Evolutionary conservation across 1,140 invertebrate species (phyloP).

Genomic region (Scaptodrosophila lebanonensis): DNA sequence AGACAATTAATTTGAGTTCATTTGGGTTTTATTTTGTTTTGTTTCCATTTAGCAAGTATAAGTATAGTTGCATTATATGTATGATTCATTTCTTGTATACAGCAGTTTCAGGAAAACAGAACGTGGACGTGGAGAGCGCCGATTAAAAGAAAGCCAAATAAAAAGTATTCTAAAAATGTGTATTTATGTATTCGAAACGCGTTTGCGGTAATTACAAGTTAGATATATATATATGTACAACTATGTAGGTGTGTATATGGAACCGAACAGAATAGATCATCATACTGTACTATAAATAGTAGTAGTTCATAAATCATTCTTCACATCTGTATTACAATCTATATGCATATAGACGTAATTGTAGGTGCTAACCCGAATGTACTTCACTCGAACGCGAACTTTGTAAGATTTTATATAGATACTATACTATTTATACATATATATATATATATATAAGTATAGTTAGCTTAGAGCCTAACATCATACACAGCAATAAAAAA

Average conservation of each 20-base stretch:
- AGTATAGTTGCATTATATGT: constrained; percentile 59
- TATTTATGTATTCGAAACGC: constrained; percentile 69
- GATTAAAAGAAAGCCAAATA: constrained; percentile 23
- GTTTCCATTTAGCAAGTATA: constrained; percentile 59
- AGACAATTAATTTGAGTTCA: too few relatives aligned
- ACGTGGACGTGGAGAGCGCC: too few relatives aligned
- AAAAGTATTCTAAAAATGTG: constrained; percentile 48
- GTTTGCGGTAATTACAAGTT: constrained; percentile 37
- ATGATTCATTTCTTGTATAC: constrained; percentile 50
- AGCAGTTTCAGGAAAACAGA: too few relatives aligned
- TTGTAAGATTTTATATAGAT: constrained; percentile 57
- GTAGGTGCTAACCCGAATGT: constrained; percentile 69
- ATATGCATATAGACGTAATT: constrained; percentile 36
- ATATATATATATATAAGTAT: constrained; percentile 43
- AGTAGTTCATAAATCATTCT: constrained; percentile 18
- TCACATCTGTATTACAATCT: constrained; percentile 36
- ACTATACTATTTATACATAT: constrained; percentile 21
- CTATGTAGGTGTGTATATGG: constrained; percentile 25
- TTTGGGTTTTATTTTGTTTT: constrained; percentile 30
- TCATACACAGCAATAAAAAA: constrained; percentile 66
- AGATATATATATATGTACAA: constrained; percentile 26
- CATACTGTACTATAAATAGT: constrained; percentile 38
- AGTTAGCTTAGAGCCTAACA: constrained; percentile 67
- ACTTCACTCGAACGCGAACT: constrained; percentile 66
- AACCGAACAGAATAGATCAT: too few relatives aligned